Base-by-base conservation (phyloP, 2,888 invertebrate genomes). In the Venusia cambrica region DNA sequence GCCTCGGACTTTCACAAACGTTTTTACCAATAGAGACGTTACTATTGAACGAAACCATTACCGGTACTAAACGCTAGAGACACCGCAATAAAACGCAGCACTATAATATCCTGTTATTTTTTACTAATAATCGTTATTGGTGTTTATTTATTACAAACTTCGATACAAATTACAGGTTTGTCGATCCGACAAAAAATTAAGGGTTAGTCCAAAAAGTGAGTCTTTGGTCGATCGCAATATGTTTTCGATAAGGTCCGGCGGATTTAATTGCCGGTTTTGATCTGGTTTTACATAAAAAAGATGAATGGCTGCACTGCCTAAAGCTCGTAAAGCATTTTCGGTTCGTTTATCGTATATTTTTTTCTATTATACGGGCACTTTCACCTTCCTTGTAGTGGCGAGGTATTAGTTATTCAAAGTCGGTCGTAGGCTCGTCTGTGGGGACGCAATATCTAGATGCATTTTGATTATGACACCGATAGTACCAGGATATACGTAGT, bases 201-300 rank as follows among this genome's bases (percentile, higher is more conserved):
- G 87, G 87, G 83, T 85, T 83, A 77, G 73, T 67, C 81, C 75
- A 85, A 87, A 87, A 87, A 85, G 79, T 85, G 77, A 87, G 85
- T 83, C 83, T 85, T 84, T 71, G 70, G 20, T 19, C 75, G 84
- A 81, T 84, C 78, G 84, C 85, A 87, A 87, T 87, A 87, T 81
- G 81, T 87, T 84, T 83, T 83, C 84, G 85, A 87, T 85, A 85
- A 80, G 55, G 83, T 81, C 73, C 83, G 83, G 79, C 70, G 80
- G 77, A 81, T 87, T 87, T 87, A 87, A 87, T 87, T 87, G 84
- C 80, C 66, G 87, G 87, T 71, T 87, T 78, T 84, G 84, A 84
- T 84, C 83, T 84, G 79, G 76, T 84, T 85, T 84, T 77, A 83
- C 76, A 83, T 84, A 83, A 85, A 87, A n/a, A 84, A 84, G 87